A percentile compares a stretch with the other conserved stretches of the same genome.
Evolutionary conservation across 2,113 vertebrate species (phyloP).

Genomic region (Syngnathus floridae): DNA sequence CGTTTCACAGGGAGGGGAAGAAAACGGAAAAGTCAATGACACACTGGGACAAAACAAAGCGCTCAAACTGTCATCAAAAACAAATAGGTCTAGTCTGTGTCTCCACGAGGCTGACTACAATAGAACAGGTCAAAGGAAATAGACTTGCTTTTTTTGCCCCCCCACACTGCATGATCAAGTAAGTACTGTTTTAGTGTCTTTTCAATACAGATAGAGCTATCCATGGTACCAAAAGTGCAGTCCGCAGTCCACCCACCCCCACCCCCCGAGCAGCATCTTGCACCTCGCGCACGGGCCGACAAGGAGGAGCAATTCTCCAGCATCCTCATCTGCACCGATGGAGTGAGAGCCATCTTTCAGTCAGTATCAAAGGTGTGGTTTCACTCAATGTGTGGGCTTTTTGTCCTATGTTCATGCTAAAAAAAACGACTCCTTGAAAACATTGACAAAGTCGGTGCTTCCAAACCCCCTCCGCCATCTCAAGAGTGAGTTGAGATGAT

Average conservation of each 20-base stretch:
- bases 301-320: slow-evolving; percentile 51
- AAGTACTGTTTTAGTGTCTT: slow-evolving; percentile 71
- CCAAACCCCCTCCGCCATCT: slow-evolving; percentile 43
- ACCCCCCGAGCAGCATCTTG: slow-evolving; percentile 54
- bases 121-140: slow-evolving; percentile 60
- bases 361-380: slow-evolving; percentile 55
- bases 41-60: slow-evolving; percentile 54
- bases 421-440: slow-evolving; percentile 40
- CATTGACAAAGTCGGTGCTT: slow-evolving; percentile 43
- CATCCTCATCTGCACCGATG: slow-evolving; percentile 28
- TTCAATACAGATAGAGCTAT: slow-evolving; percentile 66
- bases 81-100: slow-evolving; percentile 47
- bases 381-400: slow-evolving; percentile 55
- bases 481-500: slow-evolving; percentile 43
- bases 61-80: slow-evolving; percentile 29
- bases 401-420: slow-evolving; percentile 59
- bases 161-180: slow-evolving; percentile 66
- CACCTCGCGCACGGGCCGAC: slow-evolving; percentile 47
- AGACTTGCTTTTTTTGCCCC: slow-evolving; percentile 34
- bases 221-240: slow-evolving; percentile 76
- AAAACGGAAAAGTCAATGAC: slow-evolving; percentile 43
- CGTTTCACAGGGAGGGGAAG: slow-evolving; percentile 46
- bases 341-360: slow-evolving; percentile 6
- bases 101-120: slow-evolving; percentile 62
- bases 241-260: slow-evolving; percentile 67